Evolutionary conservation across 2,113 vertebrate genomes (phyloP), one percentile per base, ranked within the genome.

Genomic region (Macroglossus sobrinus): DNA sequence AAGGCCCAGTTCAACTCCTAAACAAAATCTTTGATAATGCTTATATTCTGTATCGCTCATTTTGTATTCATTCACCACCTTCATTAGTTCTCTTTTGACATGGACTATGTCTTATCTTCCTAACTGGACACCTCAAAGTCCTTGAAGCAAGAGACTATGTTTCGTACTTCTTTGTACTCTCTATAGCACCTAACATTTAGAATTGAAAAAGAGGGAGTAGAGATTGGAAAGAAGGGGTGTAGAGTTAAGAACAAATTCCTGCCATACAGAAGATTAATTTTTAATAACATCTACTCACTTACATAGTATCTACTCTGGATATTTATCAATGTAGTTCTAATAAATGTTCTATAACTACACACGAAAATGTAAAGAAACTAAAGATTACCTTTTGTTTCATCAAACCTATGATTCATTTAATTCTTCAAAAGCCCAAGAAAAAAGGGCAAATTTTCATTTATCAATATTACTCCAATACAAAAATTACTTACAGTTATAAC

Each of bases 261-360:
- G 12, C 33, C 43, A 82, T 21, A 76, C 4, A 19, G 26, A 81
- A 88, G 24, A 66, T 55, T 78, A 64, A 88, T 68, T 93, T 74
- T 81, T 74, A 93, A 69, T 63, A 93, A 81, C 28, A 66, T 16
- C 22, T 66, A 72, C 53, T 93, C 78, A 80, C 19, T 57, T 74
- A 84, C 19, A 78, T 6, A 93, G 30, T 82, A 75, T 26, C 16
- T 88, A 68, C 40, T 53, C 35, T 72, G 38, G 12, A n/a, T 80
- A 93, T 84, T 90, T 88, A 91, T 79, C 40, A 59, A 53, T 45
- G 2, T 90, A 47, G n/a, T 66, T 92, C 71, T 90, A 96, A 93
- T 59, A 78, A 87, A 91, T 79, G 26, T 38, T 16, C 16, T 69
- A 57, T 59, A 64, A 11, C 1, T 47, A 84, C 2, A 59, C 3